phyloP scores from a whole-genome alignment of 2,113 vertebrate genomes.

The Ailurus styani region DNA sequence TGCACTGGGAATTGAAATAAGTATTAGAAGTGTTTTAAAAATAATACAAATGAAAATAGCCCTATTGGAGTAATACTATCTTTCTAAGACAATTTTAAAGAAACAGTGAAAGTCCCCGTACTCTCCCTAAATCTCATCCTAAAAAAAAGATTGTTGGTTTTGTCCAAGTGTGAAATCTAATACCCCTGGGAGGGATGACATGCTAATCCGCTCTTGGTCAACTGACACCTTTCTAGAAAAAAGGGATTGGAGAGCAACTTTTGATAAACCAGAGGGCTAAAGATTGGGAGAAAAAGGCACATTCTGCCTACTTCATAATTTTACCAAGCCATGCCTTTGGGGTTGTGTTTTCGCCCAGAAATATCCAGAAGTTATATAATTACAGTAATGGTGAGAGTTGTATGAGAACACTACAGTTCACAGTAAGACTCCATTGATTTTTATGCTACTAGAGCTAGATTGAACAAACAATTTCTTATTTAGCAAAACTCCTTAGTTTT shows the following conservation, averaged over 20 bases:
- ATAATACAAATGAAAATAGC: constrained; percentile 34
- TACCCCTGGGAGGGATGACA: not conserved
- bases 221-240: not conserved
- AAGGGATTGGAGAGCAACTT: not conserved
- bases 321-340: not conserved
- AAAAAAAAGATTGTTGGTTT: constrained; percentile 19
- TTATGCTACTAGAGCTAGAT: constrained; percentile 16
- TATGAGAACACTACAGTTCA: constrained; percentile 8
- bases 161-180: constrained; percentile 44
- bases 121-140: not conserved
- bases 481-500: constrained; percentile 65
- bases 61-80: not conserved
- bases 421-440: constrained; percentile 42
- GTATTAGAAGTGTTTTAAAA: not conserved
- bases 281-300: not conserved
- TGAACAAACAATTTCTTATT: constrained; percentile 66
- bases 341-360: constrained; percentile 13
- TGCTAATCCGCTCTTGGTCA: not conserved
- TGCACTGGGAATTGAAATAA: not conserved
- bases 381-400: not conserved
- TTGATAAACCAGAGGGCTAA: constrained; percentile 24
- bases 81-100: constrained; percentile 9
- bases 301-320: constrained; percentile 35
- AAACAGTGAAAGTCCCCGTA: not conserved
- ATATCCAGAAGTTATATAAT: constrained; percentile 26